Conservation (phyloP, 2,888 invertebrate species). For the Melipona bicolor region DNA sequence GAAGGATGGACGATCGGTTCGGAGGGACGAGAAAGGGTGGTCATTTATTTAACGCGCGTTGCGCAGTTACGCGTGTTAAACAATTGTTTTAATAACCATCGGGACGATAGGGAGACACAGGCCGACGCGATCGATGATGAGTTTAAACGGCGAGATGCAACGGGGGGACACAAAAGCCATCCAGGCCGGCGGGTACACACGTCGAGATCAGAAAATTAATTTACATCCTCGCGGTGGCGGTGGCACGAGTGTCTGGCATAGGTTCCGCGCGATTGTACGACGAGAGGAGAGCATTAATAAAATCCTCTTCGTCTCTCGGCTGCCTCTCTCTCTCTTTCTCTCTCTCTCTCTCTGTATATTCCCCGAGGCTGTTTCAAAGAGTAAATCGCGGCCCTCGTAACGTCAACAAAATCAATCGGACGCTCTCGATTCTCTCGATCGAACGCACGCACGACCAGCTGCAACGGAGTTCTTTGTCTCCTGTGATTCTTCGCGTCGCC, state of each 20-base stretch:
- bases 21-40: neutral
- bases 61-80: constrained; percentile 2
- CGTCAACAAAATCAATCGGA: constrained; percentile 1
- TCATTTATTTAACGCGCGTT: constrained; percentile 6
- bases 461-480: neutral
- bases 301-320: neutral
- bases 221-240: constrained; percentile 27
- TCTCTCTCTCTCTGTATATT: no score
- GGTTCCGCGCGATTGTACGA: constrained; percentile 29
- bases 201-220: constrained; percentile 65
- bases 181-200: constrained; percentile 17
- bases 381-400: constrained; percentile 6
- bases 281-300: constrained; percentile 16
- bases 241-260: constrained; percentile 23
- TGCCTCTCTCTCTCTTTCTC: neutral
- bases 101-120: neutral
- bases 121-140: constrained; percentile 46
- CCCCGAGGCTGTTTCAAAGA: constrained; percentile 3
- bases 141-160: constrained; percentile 50
- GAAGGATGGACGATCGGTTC: no score
- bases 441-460: neutral
- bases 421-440: neutral
- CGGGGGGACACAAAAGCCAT: constrained; percentile 57
- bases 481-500: neutral
- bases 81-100: constrained; percentile 13